Percentiles rank a stretch among this genome's conserved stretches.
These are phyloP conservation scores for Cephus pygmeus DNA, from an alignment of 2,888 invertebrate genomes.

Conservation along the genomic window DNA sequence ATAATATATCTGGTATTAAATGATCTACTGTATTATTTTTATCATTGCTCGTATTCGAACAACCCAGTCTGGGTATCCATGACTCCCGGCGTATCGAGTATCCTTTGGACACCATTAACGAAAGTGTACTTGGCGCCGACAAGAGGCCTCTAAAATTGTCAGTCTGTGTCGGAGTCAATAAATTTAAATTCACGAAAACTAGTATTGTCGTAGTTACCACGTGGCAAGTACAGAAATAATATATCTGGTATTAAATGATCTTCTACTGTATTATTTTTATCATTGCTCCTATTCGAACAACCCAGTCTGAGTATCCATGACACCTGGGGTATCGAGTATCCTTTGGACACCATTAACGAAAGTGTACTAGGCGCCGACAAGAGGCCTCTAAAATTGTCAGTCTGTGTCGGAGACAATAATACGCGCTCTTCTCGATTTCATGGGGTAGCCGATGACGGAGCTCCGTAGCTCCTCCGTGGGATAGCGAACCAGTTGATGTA, in stretches of 20 bases:
- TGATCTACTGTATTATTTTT: no score
- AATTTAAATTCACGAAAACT: not conserved
- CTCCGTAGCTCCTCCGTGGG: conserved; percentile 46
- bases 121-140: not conserved
- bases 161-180: no score
- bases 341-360: not conserved
- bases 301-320: not conserved
- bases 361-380: not conserved
- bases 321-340: not conserved
- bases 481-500: conserved; percentile 44
- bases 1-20: no score
- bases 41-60: no score
- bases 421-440: conserved; percentile 52
- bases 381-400: not conserved
- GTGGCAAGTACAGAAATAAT: no score
- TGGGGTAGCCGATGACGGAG: conserved; percentile 22
- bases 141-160: no score
- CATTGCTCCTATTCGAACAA: no score
- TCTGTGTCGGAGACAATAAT: conserved; percentile 18
- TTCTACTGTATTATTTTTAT: no score
- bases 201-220: no score
- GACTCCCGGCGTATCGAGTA: not conserved
- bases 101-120: not conserved
- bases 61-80: not conserved
- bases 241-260: no score